Conservation (phyloP, 2,888 invertebrate genomes). For the Tiphia femorata region DNA sequence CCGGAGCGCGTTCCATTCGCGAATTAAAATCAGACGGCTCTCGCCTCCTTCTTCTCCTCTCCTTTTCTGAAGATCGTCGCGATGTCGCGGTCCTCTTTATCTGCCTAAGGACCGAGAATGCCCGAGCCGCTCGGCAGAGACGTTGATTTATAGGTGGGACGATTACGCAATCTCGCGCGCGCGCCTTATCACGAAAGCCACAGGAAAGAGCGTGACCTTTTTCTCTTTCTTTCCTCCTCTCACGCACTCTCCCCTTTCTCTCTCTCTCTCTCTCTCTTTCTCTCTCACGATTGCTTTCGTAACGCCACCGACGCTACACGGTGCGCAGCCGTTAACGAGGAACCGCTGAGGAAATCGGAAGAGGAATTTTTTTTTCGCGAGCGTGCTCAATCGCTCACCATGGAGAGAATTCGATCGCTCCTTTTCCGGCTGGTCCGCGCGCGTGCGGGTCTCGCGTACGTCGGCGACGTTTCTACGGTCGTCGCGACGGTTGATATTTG, state of each 20-base stretch:
- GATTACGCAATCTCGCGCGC: conserved; percentile 37
- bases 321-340: neutral
- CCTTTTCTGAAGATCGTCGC: too few species aligned
- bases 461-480: too few species aligned
- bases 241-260: neutral
- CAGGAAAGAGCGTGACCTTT: conserved; percentile 19
- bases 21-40: too few species aligned
- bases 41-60: too few species aligned
- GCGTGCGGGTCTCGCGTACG: too few species aligned
- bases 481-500: conserved; percentile 1
- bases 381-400: neutral
- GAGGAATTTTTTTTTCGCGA: neutral
- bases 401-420: neutral
- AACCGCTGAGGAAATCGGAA: neutral
- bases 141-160: conserved; percentile 36
- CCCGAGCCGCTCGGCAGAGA: conserved; percentile 18
- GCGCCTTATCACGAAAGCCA: conserved; percentile 26
- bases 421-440: conserved; percentile 19
- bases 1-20: too few species aligned
- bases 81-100: too few species aligned
- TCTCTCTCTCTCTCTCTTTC: neutral
- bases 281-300: conserved; percentile 14
- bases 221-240: neutral
- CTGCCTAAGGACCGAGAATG: too few species aligned
- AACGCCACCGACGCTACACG: conserved; percentile 11